Evolutionary conservation across 1,140 invertebrate species (phyloP).

Genomic region (Neelides sp.): DNA sequence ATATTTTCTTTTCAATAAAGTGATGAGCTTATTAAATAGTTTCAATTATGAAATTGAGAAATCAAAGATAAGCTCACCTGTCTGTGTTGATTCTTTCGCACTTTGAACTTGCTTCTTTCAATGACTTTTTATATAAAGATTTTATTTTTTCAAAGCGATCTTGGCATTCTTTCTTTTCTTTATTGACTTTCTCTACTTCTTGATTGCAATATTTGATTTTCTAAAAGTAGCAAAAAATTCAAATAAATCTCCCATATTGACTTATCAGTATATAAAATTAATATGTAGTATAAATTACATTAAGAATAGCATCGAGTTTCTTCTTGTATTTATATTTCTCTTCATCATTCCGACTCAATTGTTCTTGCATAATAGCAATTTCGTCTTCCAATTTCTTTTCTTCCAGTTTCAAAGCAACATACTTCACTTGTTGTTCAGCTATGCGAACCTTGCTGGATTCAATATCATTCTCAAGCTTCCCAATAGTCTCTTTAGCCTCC

Average conservation of each 20-base stretch:
- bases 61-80: slow-evolving; percentile 33
- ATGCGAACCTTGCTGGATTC: slow-evolving; percentile 28
- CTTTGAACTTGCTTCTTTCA: too few species aligned
- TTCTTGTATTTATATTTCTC: slow-evolving; percentile 26
- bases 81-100: slow-evolving; percentile 38
- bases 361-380: slow-evolving; percentile 32
- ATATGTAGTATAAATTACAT: slow-evolving; percentile 34
- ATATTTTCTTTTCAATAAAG: too few species aligned
- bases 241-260: too few species aligned
- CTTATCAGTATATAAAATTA: too few species aligned
- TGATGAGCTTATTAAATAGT: too few species aligned
- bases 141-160: too few species aligned
- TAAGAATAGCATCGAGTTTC: slow-evolving; percentile 33
- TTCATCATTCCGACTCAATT: slow-evolving; percentile 28
- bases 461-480: slow-evolving; percentile 31
- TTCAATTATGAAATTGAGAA: slow-evolving; percentile 5
- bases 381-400: slow-evolving; percentile 35
- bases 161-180: too few species aligned
- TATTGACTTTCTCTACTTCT: too few species aligned
- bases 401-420: slow-evolving; percentile 34
- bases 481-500: slow-evolving; percentile 36
- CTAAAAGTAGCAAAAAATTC: too few species aligned
- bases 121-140: too few species aligned
- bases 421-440: slow-evolving; percentile 33
- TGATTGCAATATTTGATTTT: too few species aligned